Evolutionary conservation across 2,888 invertebrate species (phyloP), one percentile per base, ranked within the genome.

Genomic region (Aethes cnicana): DNA sequence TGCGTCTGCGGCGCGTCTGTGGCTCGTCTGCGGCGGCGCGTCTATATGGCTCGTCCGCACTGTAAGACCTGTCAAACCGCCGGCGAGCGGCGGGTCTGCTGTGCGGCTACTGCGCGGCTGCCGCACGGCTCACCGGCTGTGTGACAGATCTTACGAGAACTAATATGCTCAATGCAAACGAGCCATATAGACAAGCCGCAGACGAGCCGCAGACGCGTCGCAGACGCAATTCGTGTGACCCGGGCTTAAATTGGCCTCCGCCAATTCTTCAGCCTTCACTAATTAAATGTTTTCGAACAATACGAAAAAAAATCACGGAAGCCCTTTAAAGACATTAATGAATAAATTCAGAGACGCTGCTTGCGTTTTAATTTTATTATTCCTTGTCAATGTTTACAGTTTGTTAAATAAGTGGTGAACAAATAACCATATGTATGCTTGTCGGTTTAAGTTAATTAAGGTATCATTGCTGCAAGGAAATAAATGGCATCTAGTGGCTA

Each of bases 251-350:
- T 48, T 55, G 65, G 58, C 66, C 69, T 69, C 59, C 48, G 47
- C 9, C 33, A 37, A 53, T 50, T 57, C 60, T 60, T 46, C 61
- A 65, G 67, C 77, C 80, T 78, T 74, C 69, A 65, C 68, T 74
- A 21, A 74, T 74, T 74, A 74, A 72, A 63, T 68, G 76, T 76
- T 80, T 78, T 79, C 77, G 66, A 77, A 72, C 60, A 33, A 32
- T 17, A 17, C 28, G 16, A 30, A 20, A 14, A 7, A 41, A 16
- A 28, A 9, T 20, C 25, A 33, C 41, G 41, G 41, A 48, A 48
- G 33, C 47, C 14, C 9, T n/a, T n/a, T 7, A 26, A 36, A 12
- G 25, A 32, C 3, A 20, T 7, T 18, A 11, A 28, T 23, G 36
- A 36, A 43, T 52, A 44, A 32, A 39, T 39, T 20, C 52, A 18